phyloP scores from a whole-genome alignment of 2,888 invertebrate genomes.

The Sinohyriopsis cumingii region DNA sequence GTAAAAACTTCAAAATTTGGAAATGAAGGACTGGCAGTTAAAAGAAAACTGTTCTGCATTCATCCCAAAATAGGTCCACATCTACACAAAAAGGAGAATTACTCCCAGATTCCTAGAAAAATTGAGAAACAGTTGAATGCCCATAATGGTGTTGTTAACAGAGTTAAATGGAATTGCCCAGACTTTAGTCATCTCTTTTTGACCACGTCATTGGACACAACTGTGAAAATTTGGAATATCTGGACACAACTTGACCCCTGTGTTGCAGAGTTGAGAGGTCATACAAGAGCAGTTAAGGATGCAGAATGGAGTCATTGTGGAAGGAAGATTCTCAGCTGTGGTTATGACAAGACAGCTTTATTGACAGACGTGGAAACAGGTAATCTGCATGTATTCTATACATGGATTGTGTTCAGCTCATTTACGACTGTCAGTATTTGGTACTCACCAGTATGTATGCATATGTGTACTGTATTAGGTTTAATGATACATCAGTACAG shows the following conservation, averaged over 20 bases:
- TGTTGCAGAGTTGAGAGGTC: constrained; percentile 46
- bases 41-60: constrained; percentile 51
- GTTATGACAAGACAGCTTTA: constrained; percentile 66
- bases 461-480: too few relatives aligned
- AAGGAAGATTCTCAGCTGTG: constrained; percentile 57
- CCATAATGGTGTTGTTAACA: constrained; percentile 61
- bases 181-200: constrained; percentile 66
- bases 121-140: constrained; percentile 14
- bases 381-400: constrained; percentile 14
- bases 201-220: constrained; percentile 67
- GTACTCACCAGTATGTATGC: too few relatives aligned
- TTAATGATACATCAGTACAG: too few relatives aligned
- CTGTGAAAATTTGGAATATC: constrained; percentile 68
- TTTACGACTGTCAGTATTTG: too few relatives aligned
- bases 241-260: constrained; percentile 56
- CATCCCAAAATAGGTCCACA: constrained; percentile 58
- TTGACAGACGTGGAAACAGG: constrained; percentile 68
- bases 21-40: not conserved
- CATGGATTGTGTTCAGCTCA: not conserved
- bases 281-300: constrained; percentile 66
- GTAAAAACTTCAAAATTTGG: not conserved
- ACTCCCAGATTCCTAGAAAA: not conserved
- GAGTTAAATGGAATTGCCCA: constrained; percentile 63
- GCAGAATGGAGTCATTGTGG: constrained; percentile 65
- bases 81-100: constrained; percentile 15